phyloP scores from a whole-genome alignment of 2,113 vertebrate genomes.

The Silurus meridionalis region DNA sequence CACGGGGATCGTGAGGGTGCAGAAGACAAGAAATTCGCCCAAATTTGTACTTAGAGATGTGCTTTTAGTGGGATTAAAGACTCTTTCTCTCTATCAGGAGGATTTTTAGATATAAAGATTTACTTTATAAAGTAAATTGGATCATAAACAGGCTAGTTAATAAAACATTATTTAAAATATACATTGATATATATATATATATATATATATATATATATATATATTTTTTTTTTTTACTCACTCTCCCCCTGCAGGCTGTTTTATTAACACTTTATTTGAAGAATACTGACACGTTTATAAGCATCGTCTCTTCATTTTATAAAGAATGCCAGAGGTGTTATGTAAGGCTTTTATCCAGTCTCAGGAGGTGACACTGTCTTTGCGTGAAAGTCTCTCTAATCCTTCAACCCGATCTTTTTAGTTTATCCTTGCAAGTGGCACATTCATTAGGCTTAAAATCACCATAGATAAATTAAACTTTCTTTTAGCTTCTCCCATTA shows the following conservation, averaged over 20 bases:
- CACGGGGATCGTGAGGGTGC: background rate
- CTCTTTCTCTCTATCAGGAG: background rate
- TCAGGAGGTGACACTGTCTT: background rate
- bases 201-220: too few relatives aligned
- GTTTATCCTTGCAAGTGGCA: background rate
- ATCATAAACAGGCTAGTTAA: background rate
- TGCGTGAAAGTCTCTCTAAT: background rate
- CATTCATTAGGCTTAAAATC: background rate
- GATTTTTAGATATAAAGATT: slow-evolving; percentile 3
- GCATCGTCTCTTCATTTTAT: background rate
- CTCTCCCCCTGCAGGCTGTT: background rate
- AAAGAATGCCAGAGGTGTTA: background rate
- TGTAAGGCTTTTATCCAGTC: background rate
- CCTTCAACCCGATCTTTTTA: background rate
- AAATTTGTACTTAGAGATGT: background rate
- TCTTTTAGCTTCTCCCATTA: too few relatives aligned
- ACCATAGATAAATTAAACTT: background rate
- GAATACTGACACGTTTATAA: background rate
- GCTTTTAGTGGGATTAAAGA: background rate
- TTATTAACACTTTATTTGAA: background rate
- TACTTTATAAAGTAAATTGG: background rate
- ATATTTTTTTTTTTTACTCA: background rate
- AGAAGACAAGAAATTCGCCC: too few relatives aligned
- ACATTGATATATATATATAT: too few relatives aligned
- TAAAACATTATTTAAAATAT: too few relatives aligned